A percentile compares a stretch with the other conserved stretches of the same genome.
These are phyloP conservation scores for Clarias platycephalus DNA, from an alignment of 2,797 vertebrate genomes.

Conservation along the genomic window DNA sequence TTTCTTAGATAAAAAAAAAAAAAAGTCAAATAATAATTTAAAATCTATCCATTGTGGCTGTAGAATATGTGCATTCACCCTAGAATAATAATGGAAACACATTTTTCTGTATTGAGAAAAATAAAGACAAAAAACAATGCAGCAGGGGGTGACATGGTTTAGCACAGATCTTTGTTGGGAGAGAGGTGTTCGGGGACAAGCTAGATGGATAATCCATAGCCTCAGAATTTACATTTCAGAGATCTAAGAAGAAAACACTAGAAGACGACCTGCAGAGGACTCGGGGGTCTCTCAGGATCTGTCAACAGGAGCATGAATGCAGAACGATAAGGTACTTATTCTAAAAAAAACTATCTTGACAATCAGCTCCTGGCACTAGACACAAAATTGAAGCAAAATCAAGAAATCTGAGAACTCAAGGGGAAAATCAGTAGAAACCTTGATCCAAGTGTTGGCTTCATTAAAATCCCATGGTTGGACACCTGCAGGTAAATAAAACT, in stretches of 20 bases:
- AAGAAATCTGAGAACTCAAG: not conserved
- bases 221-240: not conserved
- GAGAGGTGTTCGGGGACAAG: not conserved
- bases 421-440: not conserved
- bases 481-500: slow-evolving; percentile 12
- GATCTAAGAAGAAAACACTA: slow-evolving; percentile 18
- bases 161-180: not conserved
- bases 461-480: slow-evolving; percentile 1
- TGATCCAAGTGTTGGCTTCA: not conserved
- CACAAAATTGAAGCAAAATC: not conserved
- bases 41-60: not conserved
- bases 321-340: slow-evolving; percentile 12
- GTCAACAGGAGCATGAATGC: not conserved
- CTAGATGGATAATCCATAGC: slow-evolving; percentile 15
- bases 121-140: no score
- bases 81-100: not conserved
- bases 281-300: not conserved
- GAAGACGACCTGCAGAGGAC: not conserved
- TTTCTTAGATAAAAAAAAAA: not conserved
- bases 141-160: not conserved
- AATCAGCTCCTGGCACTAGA: slow-evolving; percentile 1
- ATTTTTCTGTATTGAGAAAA: not conserved
- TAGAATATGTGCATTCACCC: not conserved
- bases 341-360: not conserved
- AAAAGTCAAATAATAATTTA: not conserved